Conservation (phyloP, 2,888 invertebrate species). For the Hypercompe scribonia region DNA sequence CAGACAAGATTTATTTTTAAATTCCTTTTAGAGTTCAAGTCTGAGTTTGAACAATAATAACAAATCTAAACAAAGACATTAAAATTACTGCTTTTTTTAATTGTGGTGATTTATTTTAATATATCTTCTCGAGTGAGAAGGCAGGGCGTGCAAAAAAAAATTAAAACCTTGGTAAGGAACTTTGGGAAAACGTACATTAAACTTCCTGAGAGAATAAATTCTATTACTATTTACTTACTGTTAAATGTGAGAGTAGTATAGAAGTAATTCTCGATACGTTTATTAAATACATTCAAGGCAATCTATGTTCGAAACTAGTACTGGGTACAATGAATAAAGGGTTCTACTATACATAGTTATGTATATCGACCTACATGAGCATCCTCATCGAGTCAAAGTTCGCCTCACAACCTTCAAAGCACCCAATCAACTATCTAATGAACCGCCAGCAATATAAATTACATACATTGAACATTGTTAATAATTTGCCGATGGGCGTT, state of each 20-base stretch:
- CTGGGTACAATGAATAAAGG: slow-evolving; percentile 43
- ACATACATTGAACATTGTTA: slow-evolving; percentile 51
- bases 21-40: no score
- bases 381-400: slow-evolving; percentile 76
- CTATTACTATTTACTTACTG: background rate
- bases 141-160: background rate
- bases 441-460: slow-evolving; percentile 57
- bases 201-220: background rate
- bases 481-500: slow-evolving; percentile 49
- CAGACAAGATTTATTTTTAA: background rate
- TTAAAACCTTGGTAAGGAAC: background rate
- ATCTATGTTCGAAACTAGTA: slow-evolving; percentile 18
- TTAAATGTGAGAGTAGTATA: background rate
- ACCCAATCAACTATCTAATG: slow-evolving; percentile 83
- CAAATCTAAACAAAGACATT: background rate
- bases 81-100: background rate
- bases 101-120: no score
- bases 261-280: background rate
- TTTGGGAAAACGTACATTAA: background rate
- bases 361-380: slow-evolving; percentile 56
- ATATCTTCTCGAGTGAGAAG: no score
- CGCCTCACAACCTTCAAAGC: slow-evolving; percentile 73
- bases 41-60: background rate
- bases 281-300: slow-evolving; percentile 8
- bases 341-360: slow-evolving; percentile 46